Evolutionary conservation across 2,113 vertebrate species (phyloP).

Genomic region (Gambusia holbrooki): DNA sequence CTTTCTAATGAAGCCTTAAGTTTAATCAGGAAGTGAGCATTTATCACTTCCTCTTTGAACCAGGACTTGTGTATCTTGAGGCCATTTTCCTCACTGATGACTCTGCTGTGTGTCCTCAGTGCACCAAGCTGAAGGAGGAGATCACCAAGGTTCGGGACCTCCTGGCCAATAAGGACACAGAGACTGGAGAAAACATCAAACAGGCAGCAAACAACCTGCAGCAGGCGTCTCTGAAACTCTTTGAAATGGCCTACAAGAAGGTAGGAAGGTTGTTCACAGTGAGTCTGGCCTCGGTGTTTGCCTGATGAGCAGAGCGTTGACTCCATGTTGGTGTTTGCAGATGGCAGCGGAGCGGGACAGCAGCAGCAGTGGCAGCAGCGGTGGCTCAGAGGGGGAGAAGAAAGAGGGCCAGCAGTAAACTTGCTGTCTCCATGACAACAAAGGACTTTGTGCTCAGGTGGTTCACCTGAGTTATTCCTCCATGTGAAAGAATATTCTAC

Average conservation of each 20-base stretch:
- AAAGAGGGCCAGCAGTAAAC: conserved; percentile 93
- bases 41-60: no score
- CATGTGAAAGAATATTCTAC: conserved; percentile 72
- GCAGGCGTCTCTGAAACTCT: conserved; percentile 97
- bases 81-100: background rate
- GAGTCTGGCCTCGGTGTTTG: background rate
- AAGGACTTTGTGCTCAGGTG: conserved; percentile 74
- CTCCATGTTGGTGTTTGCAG: conserved; percentile 68
- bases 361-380: conserved; percentile 73
- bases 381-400: conserved; percentile 90
- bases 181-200: conserved; percentile 95
- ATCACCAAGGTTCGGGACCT: conserved; percentile 91
- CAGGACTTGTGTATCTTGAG: no score
- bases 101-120: conserved; percentile 73
- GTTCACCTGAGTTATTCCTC: conserved; percentile 84
- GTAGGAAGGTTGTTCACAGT: conserved; percentile 68
- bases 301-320: background rate
- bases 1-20: no score
- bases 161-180: conserved; percentile 91
- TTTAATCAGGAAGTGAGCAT: no score
- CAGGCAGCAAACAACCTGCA: conserved; percentile 92
- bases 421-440: conserved; percentile 54
- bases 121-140: conserved; percentile 94
- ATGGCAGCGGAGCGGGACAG: conserved; percentile 95
- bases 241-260: conserved; percentile 99